Evolutionary conservation across 1,140 invertebrate species (phyloP).

Genomic region (Zaprionus capensis): DNA sequence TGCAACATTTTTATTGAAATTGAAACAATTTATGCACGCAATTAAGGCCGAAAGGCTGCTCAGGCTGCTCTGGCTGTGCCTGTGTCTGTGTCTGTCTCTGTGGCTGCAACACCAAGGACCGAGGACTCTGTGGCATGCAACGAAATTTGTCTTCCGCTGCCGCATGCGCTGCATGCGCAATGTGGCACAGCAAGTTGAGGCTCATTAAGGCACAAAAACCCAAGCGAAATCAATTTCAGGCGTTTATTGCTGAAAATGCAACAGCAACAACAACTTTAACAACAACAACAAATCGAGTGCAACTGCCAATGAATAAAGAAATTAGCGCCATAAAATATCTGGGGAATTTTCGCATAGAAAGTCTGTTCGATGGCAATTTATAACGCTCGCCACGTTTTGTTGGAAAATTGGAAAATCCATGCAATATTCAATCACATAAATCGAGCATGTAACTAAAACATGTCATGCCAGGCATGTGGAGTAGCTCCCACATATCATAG

Average conservation of each 20-base stretch:
- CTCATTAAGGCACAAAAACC: conserved; percentile 41
- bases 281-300: conserved; percentile 9
- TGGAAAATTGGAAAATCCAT: conserved; percentile 45
- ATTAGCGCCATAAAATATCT: conserved; percentile 63
- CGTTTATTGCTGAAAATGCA: conserved; percentile 52
- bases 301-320: conserved; percentile 73
- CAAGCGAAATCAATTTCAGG: conserved; percentile 41
- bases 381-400: conserved; percentile 39
- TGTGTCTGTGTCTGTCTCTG: background rate
- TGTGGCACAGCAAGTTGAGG: conserved; percentile 24
- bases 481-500: background rate
- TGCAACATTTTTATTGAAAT: conserved; percentile 79
- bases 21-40: conserved; percentile 80
- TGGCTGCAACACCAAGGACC: conserved; percentile 26
- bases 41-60: conserved; percentile 65
- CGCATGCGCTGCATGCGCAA: conserved; percentile 73
- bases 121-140: conserved; percentile 75
- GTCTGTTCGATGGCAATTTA: conserved; percentile 36
- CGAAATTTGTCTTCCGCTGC: conserved; percentile 71
- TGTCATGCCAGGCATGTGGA: background rate
- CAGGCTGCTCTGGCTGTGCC: conserved; percentile 25
- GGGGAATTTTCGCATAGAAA: conserved; percentile 44
- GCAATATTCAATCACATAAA: conserved; percentile 44
- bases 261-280: conserved; percentile 8
- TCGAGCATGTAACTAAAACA: conserved; percentile 16